Base-by-base conservation (phyloP, 1,140 invertebrate species). In the Leguminivora glycinivorella region DNA sequence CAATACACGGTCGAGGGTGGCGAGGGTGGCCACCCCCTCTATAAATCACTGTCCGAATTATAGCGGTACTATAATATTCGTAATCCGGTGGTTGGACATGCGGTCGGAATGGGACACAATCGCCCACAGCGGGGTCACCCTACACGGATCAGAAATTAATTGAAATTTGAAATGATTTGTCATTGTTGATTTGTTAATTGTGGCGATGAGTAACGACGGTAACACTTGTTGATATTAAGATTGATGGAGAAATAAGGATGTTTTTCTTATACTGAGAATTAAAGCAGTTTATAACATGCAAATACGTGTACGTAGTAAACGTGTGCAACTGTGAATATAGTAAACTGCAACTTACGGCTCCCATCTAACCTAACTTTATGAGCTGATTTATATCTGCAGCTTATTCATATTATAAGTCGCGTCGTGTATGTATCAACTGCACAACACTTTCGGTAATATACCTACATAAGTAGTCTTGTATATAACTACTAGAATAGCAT, bases 31-130 rank as follows among this genome's bases (percentile, higher is more conserved):
- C 22, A 69, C 87, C 87, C 86, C 78, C 75, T 87, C 79, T 89
- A 89, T 91, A 91, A 91, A 91, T 91, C 87, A 89, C 87, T 89
- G 87, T 91, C 89, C 87, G 77, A 85, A 87, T 88, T 91, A 86
- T 84, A 78, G 77, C 79, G 84, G 85, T 88, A 87, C 83, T 89
- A 84, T 86, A 87, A 89, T 80, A 88, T 87, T 80, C 81, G 83
- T 87, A 91, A 91, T 91, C 84, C 76, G 75, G 78, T 63, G 77
- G 75, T 78, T 67, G 83, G 83, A 81, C 81, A 85, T 77, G 77
- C 82, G 81, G 78, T 76, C 75, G 70, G 75, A 75, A 29, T 29
- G 29, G 25, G 25, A 29, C 25, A 56, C 83, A 79, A 82, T 82
- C 78, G 80, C 75, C 72, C 71, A 29, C 26, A 31, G 58, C 58